phyloP scores from a whole-genome alignment of 1,140 invertebrate genomes.

The Aphaenogaster floridana region DNA sequence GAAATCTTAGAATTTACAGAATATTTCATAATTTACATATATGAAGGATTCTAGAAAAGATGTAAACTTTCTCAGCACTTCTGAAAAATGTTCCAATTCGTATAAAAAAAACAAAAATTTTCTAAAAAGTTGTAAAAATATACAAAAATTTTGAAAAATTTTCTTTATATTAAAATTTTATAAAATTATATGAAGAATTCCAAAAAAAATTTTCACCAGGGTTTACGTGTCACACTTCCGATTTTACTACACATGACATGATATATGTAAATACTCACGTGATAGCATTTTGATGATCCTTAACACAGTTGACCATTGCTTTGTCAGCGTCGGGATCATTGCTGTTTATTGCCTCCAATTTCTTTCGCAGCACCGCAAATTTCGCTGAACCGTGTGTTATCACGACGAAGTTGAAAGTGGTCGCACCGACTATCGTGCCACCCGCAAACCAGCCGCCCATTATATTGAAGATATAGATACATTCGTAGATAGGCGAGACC shows the following conservation, averaged over 20 bases:
- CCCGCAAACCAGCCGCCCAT: constrained; percentile 61
- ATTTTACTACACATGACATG: not conserved
- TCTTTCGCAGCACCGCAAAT: constrained; percentile 73
- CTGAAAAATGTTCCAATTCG: too few species aligned
- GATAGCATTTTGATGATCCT: constrained; percentile 78
- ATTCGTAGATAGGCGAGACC: constrained; percentile 67
- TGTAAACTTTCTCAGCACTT: too few species aligned
- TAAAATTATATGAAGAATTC: too few species aligned
- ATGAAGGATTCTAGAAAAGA: too few species aligned
- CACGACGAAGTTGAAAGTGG: constrained; percentile 75
- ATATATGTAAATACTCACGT: constrained; percentile 59
- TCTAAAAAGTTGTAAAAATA: too few species aligned
- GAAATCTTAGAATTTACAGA: too few species aligned
- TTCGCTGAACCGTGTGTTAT: constrained; percentile 78
- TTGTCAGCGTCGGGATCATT: constrained; percentile 35
- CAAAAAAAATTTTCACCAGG: too few species aligned
- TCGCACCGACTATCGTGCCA: constrained; percentile 70
- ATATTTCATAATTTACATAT: too few species aligned
- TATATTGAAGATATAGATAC: constrained; percentile 64
- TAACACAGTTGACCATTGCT: constrained; percentile 61
- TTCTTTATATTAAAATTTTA: too few species aligned
- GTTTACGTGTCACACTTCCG: too few species aligned
- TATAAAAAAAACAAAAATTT: too few species aligned
- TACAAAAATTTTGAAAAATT: too few species aligned
- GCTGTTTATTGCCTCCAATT: constrained; percentile 64